These are phyloP conservation scores for Ceratosolen solmsi DNA, from an alignment of 1,140 invertebrate genomes.

Conservation along the genomic window DNA sequence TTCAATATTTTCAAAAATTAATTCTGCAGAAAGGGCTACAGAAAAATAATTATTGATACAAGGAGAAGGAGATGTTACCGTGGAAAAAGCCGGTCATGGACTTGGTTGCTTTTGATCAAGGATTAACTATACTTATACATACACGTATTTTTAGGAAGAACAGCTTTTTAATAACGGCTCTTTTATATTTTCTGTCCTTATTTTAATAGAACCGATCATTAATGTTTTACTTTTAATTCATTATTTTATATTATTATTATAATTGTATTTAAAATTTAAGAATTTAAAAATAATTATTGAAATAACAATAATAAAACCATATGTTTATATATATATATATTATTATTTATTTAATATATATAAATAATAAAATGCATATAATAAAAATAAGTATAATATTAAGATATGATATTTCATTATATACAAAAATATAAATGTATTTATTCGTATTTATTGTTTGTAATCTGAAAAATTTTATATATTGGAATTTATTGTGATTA, in stretches of 20 bases:
- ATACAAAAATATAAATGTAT: neutral
- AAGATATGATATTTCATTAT: neutral
- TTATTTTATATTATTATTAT: neutral
- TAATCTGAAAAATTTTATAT: neutral
- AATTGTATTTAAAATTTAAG: neutral
- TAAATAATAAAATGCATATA: neutral
- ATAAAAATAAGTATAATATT: neutral
- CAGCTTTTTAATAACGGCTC: neutral
- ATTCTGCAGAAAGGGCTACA: neutral
- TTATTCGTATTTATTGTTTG: neutral
- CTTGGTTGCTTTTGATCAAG: slow-evolving; percentile 39
- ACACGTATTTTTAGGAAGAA: neutral
- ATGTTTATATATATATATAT: neutral
- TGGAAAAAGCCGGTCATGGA: slow-evolving; percentile 48
- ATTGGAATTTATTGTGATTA: neutral
- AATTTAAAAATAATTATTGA: neutral
- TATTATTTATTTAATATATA: neutral
- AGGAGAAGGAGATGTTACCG: slow-evolving; percentile 32
- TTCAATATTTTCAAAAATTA: neutral
- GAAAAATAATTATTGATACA: neutral
- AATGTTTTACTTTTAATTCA: neutral
- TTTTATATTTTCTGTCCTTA: neutral
- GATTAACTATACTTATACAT: neutral
- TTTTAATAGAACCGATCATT: neutral
- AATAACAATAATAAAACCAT: neutral